These are phyloP conservation scores for Plectrocnemia conspersa DNA, from an alignment of 1,140 invertebrate species.

Conservation along the genomic window DNA sequence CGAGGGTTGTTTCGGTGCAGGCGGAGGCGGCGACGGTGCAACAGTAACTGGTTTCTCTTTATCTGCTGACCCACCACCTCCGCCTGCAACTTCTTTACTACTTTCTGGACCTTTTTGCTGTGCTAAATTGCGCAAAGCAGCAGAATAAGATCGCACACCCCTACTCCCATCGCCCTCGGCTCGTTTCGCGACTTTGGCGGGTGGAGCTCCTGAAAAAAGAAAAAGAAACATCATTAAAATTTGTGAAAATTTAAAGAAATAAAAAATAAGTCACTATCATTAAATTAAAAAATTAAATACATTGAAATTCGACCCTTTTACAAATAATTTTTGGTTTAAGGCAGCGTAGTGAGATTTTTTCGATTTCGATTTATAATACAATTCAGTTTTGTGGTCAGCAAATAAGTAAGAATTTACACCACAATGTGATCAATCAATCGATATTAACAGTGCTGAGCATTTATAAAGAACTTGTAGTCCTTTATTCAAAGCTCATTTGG, in stretches of 20 bases:
- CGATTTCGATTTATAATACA: no score
- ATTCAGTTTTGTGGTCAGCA: no score
- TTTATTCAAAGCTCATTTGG: no score
- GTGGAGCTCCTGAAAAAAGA: conserved; percentile 42
- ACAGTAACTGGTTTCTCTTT: conserved; percentile 39
- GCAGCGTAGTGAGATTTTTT: no score
- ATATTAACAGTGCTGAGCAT: no score
- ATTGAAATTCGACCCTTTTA: no score
- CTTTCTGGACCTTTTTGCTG: conserved; percentile 59
- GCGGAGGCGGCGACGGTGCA: conserved; percentile 30
- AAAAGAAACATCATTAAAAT: conserved; percentile 2
- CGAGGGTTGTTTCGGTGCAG: conserved; percentile 39
- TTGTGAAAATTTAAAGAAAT: not conserved
- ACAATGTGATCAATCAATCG: no score
- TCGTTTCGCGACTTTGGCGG: conserved; percentile 47
- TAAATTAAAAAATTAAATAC: no score
- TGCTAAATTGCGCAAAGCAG: conserved; percentile 63
- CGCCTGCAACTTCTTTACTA: conserved; percentile 35
- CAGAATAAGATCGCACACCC: conserved; percentile 54
- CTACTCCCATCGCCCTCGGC: conserved; percentile 38
- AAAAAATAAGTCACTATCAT: no score
- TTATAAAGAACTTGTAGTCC: no score
- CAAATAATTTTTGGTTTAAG: no score
- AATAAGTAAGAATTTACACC: no score
- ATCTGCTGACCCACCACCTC: conserved; percentile 38